phyloP scores from a whole-genome alignment of 2,113 vertebrate genomes.

The Pelodiscus sinensis region DNA sequence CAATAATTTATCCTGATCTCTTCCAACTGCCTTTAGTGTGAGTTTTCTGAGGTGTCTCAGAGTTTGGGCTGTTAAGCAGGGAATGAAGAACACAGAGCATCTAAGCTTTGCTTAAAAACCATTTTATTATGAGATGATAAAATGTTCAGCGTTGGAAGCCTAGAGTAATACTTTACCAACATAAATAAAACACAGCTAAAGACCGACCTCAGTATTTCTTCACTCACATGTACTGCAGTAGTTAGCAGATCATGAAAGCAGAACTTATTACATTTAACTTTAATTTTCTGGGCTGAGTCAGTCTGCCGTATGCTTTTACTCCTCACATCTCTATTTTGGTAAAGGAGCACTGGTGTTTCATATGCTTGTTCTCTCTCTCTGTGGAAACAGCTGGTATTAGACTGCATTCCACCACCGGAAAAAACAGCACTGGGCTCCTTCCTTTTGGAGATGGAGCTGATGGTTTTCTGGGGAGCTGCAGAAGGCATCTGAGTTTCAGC shows the following conservation, averaged over 20 bases:
- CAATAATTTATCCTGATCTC: background rate
- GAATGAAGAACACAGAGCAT: background rate
- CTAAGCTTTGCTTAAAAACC: background rate
- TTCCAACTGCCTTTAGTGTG: background rate
- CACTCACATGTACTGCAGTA: background rate
- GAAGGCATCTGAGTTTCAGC: background rate
- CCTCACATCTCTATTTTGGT: background rate
- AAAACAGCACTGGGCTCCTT: background rate
- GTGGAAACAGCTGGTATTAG: background rate
- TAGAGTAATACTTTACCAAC: accelerated
- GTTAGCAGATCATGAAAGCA: background rate
- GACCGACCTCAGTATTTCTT: background rate
- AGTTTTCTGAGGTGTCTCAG: background rate
- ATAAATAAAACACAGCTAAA: background rate
- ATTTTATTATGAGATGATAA: background rate
- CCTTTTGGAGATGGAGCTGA: background rate
- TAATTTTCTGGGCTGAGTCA: background rate
- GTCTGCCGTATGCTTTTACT: background rate
- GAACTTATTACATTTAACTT: background rate
- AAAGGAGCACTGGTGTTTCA: background rate
- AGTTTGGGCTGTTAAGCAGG: background rate
- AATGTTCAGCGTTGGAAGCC: accelerated
- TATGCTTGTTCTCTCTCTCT: background rate
- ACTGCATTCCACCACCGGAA: background rate
- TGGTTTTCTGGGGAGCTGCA: background rate